Evolutionary conservation across 1,140 invertebrate genomes (phyloP).

Genomic region (Hesperophylax magnus): DNA sequence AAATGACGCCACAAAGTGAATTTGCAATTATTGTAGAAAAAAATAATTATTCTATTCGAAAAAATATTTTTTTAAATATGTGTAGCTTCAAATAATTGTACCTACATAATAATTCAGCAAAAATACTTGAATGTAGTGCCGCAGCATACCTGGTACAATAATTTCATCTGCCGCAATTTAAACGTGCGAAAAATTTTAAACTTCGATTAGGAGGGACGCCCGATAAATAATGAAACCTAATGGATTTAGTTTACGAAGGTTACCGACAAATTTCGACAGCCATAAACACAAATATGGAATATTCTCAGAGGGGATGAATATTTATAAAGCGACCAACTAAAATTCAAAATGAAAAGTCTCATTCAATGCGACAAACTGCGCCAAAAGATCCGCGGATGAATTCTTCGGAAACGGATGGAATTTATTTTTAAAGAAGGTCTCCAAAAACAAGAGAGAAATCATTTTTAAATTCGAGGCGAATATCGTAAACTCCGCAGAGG

Average conservation of each 20-base stretch:
- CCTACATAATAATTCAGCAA: too few relatives aligned
- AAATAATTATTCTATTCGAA: too few relatives aligned
- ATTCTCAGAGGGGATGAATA: background rate
- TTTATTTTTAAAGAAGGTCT: background rate
- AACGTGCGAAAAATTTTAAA: too few relatives aligned
- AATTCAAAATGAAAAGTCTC: conserved; percentile 13
- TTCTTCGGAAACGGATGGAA: background rate
- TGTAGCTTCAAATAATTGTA: too few relatives aligned
- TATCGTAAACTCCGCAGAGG: background rate
- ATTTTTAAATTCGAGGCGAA: conserved; percentile 19
- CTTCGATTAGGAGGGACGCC: too few relatives aligned
- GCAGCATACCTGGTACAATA: too few relatives aligned
- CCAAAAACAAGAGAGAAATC: background rate
- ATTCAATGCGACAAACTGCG: conserved; percentile 31
- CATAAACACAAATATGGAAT: background rate
- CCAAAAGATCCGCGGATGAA: background rate
- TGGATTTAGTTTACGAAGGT: background rate
- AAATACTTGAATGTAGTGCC: too few relatives aligned
- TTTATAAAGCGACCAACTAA: background rate
- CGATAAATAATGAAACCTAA: background rate
- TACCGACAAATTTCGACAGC: background rate
- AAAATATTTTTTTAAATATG: too few relatives aligned
- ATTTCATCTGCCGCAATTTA: too few relatives aligned
- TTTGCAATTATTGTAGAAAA: too few relatives aligned
- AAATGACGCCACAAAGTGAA: too few relatives aligned